Conservation (phyloP, 2,797 vertebrate species). For the Sarcoramphus papa region DNA sequence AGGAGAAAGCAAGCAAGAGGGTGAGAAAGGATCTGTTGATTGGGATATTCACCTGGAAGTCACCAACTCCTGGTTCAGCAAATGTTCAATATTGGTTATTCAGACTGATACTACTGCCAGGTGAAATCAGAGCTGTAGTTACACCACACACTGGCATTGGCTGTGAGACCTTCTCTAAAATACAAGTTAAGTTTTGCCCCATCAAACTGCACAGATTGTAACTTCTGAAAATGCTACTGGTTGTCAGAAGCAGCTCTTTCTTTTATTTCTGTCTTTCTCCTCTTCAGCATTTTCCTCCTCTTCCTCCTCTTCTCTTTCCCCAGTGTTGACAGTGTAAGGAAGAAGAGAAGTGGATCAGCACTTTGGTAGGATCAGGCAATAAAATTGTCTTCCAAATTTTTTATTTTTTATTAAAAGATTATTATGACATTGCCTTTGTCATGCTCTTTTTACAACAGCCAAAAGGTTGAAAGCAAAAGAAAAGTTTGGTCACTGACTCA, state of each 20-base stretch:
- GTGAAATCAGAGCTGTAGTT: background rate
- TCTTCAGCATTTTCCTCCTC: background rate
- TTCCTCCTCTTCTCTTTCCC: background rate
- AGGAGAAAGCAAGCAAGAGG: background rate
- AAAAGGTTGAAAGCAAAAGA: background rate
- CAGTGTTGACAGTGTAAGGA: background rate
- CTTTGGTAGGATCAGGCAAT: background rate
- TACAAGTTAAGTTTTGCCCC: background rate
- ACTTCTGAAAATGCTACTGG: background rate
- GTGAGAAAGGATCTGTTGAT: background rate
- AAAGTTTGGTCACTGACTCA: background rate
- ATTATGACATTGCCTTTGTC: background rate
- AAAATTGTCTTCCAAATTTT: background rate
- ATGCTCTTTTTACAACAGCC: background rate
- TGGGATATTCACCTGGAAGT: background rate
- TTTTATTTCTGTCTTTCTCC: background rate
- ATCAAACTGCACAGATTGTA: background rate
- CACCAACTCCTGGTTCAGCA: background rate
- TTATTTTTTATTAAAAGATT: background rate
- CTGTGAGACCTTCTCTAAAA: background rate
- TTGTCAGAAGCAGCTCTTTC: background rate
- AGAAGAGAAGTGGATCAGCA: background rate
- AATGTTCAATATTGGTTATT: background rate
- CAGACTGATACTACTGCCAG: background rate
- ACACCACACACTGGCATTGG: background rate